Conservation (phyloP, 2,888 invertebrate species). For the Tinea trinotella region DNA sequence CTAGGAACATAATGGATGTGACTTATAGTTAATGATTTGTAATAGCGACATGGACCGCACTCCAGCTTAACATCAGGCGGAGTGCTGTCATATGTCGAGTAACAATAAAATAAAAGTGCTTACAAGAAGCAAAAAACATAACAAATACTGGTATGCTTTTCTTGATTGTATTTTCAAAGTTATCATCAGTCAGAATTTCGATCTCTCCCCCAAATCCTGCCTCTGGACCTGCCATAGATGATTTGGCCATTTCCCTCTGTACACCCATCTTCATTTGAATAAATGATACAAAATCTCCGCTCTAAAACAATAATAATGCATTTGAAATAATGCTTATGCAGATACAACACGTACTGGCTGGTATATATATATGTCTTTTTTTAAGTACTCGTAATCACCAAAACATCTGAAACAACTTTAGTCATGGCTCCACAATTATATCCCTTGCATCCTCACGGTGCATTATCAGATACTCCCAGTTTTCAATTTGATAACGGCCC, state of each 20-base stretch:
- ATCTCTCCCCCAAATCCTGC: constrained; percentile 60
- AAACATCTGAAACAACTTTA: too few species aligned
- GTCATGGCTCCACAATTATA: too few species aligned
- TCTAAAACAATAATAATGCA: constrained; percentile 48
- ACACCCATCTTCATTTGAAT: constrained; percentile 57
- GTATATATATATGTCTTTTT: not conserved
- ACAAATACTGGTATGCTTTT: constrained; percentile 75
- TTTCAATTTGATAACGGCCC: too few species aligned
- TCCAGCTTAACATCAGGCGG: too few species aligned
- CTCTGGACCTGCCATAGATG: constrained; percentile 37
- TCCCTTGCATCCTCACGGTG: too few species aligned
- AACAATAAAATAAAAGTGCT: constrained; percentile 32
- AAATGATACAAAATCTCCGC: constrained; percentile 76
- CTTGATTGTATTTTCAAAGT: constrained; percentile 73
- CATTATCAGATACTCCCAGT: too few species aligned
- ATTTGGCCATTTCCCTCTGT: constrained; percentile 27
- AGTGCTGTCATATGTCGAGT: not conserved
- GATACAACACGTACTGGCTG: not conserved
- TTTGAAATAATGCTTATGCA: not conserved
- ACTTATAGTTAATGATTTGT: too few species aligned
- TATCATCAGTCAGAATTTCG: constrained; percentile 66
- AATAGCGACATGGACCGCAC: too few species aligned
- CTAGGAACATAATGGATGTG: too few species aligned
- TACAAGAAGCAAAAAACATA: constrained; percentile 86
- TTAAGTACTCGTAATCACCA: not conserved